Evolutionary conservation across 2,888 invertebrate species (phyloP), one percentile per base, ranked within the genome.

Genomic region (Rotaria magnacalcarata): DNA sequence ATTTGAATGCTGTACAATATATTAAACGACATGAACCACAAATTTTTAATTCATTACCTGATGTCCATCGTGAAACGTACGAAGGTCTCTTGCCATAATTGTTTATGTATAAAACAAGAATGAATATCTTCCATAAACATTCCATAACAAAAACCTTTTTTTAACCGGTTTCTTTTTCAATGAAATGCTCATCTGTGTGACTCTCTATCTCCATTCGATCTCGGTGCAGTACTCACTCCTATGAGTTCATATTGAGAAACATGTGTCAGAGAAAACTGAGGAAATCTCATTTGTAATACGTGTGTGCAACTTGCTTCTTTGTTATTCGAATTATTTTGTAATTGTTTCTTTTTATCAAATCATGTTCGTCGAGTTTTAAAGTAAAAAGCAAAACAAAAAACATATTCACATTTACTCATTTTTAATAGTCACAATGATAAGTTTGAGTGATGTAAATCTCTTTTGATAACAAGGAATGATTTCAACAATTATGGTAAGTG

Each of bases 1-100:
- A 86, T 60, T 86, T 85, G 43, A 75, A 85, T 43, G 67, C 86
- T 27, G 54, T 86, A 21, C 85, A 85, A 43, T 75, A 85, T 24
- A 47, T 86, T 27, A 85, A 85, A 47, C 34, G 50, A 47, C 21
- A 74, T 34, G 50, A 56, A 52, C 56, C 85, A 41, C 27, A 85
- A 14, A 47, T 80, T n/a, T 80, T 47, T 47, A 80, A 80, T 47
- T 47, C 80, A 14, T 47, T 80, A n/a, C 80, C 80, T 24, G 43
- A 43, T n/a, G 47, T 80, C 47, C 80, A 80, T 80, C 43, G 80
- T n/a, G 80, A 80, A 80, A 80, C 80, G 11, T 80, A 80, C 24
- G 80, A 80, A 80, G 80, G 80, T 80, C 47, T 80, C 43, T 80
- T 47, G 47, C 80, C 80, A 47, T 80, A 47, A 80, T 41, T 34